phyloP scores from a whole-genome alignment of 2,888 invertebrate species.

The Clitarchus hookeri region DNA sequence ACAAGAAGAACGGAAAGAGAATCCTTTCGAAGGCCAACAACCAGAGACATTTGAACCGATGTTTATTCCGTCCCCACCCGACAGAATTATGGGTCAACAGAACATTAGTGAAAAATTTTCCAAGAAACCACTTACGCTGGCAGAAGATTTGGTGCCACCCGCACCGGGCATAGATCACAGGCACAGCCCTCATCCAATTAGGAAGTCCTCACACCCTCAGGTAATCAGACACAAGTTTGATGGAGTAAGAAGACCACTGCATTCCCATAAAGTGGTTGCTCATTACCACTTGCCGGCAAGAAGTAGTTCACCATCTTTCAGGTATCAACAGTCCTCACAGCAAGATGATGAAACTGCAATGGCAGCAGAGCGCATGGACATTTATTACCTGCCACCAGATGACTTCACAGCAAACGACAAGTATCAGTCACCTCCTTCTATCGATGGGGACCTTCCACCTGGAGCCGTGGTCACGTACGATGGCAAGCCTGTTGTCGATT shows the following conservation, averaged over 20 bases:
- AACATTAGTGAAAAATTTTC: constrained; percentile 49
- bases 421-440: constrained; percentile 59
- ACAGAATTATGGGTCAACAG: constrained; percentile 55
- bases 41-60: constrained; percentile 75
- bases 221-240: not conserved
- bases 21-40: constrained; percentile 56
- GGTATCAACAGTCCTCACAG: constrained; percentile 45
- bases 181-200: constrained; percentile 37
- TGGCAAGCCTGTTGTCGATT: constrained; percentile 73
- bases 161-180: constrained; percentile 27
- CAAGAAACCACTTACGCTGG: constrained; percentile 48
- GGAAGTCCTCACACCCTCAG: constrained; percentile 34
- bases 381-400: constrained; percentile 75
- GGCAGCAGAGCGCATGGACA: constrained; percentile 72
- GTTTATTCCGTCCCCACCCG: constrained; percentile 78
- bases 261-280: constrained; percentile 39
- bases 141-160: constrained; percentile 34
- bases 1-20: constrained; percentile 46
- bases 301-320: constrained; percentile 37
- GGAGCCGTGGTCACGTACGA: constrained; percentile 74
- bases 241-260: constrained; percentile 41
- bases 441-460: constrained; percentile 54
- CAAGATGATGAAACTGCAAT: constrained; percentile 64
- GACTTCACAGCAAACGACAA: constrained; percentile 31
- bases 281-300: constrained; percentile 37